Evolutionary conservation across 2,113 vertebrate genomes (phyloP).

Genomic region (Seriola quinqueradiata): DNA sequence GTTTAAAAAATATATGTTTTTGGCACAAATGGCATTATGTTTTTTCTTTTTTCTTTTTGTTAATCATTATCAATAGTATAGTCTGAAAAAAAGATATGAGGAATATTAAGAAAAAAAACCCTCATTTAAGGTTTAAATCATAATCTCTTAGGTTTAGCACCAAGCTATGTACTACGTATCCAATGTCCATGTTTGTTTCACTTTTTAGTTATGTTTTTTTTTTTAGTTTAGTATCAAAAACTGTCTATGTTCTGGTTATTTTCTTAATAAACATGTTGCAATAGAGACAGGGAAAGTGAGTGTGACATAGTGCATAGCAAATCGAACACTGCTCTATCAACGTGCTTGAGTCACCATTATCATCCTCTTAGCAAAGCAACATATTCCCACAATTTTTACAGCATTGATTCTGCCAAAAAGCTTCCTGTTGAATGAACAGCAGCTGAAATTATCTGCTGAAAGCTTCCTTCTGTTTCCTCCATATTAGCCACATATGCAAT

Average conservation of each 20-base stretch:
- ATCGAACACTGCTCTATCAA: constrained; percentile 6
- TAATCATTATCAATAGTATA: too few relatives aligned
- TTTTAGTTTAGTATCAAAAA: not conserved
- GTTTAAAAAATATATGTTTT: too few relatives aligned
- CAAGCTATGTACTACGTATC: too few relatives aligned
- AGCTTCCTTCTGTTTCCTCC: constrained; percentile 45
- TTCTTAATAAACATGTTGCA: not conserved
- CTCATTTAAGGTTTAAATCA: too few relatives aligned
- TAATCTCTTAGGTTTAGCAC: too few relatives aligned
- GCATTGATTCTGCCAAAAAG: constrained; percentile 34
- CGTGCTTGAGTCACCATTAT: constrained; percentile 18
- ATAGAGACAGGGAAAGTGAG: not conserved
- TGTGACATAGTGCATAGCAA: constrained; percentile 9
- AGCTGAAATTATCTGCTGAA: constrained; percentile 40
- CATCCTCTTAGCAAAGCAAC: constrained; percentile 17
- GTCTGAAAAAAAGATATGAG: too few relatives aligned
- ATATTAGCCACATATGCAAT: constrained; percentile 33
- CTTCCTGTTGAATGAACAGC: constrained; percentile 45
- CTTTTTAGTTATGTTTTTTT: too few relatives aligned
- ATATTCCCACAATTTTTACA: constrained; percentile 36
- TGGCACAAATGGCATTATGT: too few relatives aligned
- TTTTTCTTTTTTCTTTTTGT: too few relatives aligned
- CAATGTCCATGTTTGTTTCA: too few relatives aligned
- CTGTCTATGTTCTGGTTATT: not conserved
- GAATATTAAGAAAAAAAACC: too few relatives aligned